Percentiles rank a stretch among this genome's conserved stretches.
Conservation (phyloP, 1,140 invertebrate species). For the Drosophila athabasca region DNA sequence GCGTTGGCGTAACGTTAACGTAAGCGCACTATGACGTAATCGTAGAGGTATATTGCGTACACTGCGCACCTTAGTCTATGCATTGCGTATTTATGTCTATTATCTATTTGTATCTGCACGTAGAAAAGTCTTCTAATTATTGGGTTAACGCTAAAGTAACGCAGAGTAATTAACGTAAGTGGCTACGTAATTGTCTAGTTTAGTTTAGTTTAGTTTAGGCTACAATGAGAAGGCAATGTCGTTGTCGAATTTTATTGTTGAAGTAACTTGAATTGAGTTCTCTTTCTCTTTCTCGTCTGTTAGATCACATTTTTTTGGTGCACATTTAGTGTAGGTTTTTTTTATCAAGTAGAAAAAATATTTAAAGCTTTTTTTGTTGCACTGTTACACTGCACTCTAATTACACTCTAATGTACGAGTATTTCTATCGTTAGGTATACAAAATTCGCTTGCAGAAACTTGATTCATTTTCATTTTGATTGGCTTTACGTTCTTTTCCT, state of each 20-base stretch:
- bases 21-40: constrained; percentile 58
- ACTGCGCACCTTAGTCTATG: constrained; percentile 54
- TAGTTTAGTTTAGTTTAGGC: constrained; percentile 40
- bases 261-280: constrained; percentile 49
- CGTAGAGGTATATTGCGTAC: constrained; percentile 22
- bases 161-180: constrained; percentile 36
- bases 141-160: constrained; percentile 6
- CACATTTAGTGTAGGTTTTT: constrained; percentile 50
- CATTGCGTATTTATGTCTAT: constrained; percentile 44
- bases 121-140: constrained; percentile 57
- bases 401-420: constrained; percentile 4
- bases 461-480: constrained; percentile 47
- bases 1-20: constrained; percentile 58
- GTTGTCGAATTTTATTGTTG: constrained; percentile 67
- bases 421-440: constrained; percentile 31
- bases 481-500: too few relatives aligned
- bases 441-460: constrained; percentile 37
- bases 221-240: constrained; percentile 78
- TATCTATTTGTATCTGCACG: constrained; percentile 26
- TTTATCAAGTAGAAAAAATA: constrained; percentile 70
- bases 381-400: constrained; percentile 39
- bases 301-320: constrained; percentile 80
- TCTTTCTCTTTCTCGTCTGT: too few relatives aligned
- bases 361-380: constrained; percentile 63
- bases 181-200: constrained; percentile 37